phyloP scores from a whole-genome alignment of 2,797 vertebrate genomes.

The Spheniscus humboldti region DNA sequence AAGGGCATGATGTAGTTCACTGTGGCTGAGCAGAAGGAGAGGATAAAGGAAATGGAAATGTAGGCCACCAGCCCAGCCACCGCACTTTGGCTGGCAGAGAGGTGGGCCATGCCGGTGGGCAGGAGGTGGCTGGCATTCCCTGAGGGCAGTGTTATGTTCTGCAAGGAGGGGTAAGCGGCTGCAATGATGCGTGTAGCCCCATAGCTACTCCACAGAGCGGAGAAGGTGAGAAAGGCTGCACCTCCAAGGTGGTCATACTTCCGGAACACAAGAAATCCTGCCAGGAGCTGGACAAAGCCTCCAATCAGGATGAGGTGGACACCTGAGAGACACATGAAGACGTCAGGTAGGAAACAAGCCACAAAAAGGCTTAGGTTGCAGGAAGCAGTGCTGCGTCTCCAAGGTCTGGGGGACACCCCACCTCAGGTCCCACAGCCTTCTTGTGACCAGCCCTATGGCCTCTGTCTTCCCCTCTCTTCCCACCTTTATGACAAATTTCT shows the following conservation, averaged over 20 bases:
- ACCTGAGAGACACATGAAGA: conserved; percentile 61
- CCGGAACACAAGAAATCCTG: conserved; percentile 85
- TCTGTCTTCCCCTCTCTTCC: not conserved
- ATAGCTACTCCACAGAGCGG: conserved; percentile 87
- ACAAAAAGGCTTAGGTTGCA: not conserved
- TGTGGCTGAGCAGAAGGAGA: conserved; percentile 88
- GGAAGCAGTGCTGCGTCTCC: not conserved
- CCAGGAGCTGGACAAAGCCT: conserved; percentile 84
- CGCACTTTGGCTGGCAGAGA: conserved; percentile 70
- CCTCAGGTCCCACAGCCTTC: fast-evolving
- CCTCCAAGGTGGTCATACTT: conserved; percentile 88
- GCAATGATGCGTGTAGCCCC: conserved; percentile 82
- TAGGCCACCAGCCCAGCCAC: conserved; percentile 85
- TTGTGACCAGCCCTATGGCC: not conserved
- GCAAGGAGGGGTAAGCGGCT: conserved; percentile 31
- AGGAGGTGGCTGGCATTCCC: not conserved
- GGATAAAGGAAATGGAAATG: conserved; percentile 80
- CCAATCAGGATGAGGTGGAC: conserved; percentile 88
- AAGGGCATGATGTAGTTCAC: conserved; percentile 92
- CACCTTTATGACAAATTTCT: not conserved
- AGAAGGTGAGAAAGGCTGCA: conserved; percentile 84
- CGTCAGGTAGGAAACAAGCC: not conserved
- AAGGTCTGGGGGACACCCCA: not conserved
- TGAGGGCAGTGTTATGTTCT: not conserved
- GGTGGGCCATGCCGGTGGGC: not conserved